These are phyloP conservation scores for Drosophila lutescens DNA, from an alignment of 2,888 invertebrate species.

Conservation along the genomic window DNA sequence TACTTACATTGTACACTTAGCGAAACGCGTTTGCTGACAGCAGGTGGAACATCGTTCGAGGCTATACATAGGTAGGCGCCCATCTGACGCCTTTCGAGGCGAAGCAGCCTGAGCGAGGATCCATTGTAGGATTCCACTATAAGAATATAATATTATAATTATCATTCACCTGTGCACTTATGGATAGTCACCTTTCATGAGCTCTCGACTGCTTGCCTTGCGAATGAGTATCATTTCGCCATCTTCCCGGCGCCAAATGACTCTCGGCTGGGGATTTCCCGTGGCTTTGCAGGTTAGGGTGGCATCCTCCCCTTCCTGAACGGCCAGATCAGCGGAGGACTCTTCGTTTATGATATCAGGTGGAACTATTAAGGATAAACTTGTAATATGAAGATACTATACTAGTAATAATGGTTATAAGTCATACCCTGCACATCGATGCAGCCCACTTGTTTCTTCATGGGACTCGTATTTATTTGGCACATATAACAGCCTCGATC, in stretches of 20 bases:
- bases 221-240: slow-evolving; percentile 87
- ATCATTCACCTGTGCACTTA: neutral
- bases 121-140: slow-evolving; percentile 91
- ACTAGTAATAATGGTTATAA: rapidly evolving
- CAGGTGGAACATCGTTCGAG: slow-evolving; percentile 95
- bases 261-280: slow-evolving; percentile 91
- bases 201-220: slow-evolving; percentile 84
- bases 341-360: slow-evolving; percentile 91
- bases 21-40: slow-evolving; percentile 94
- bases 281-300: slow-evolving; percentile 91
- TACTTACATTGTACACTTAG: slow-evolving; percentile 95
- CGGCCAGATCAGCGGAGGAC: slow-evolving; percentile 90
- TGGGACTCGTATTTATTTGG: slow-evolving; percentile 94
- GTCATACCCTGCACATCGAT: slow-evolving; percentile 92
- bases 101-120: slow-evolving; percentile 89
- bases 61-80: slow-evolving; percentile 96
- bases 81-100: slow-evolving; percentile 94
- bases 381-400: too few species aligned
- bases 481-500: slow-evolving; percentile 96
- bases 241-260: slow-evolving; percentile 92
- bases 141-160: neutral
- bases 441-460: slow-evolving; percentile 95
- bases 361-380: slow-evolving; percentile 86
- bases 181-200: slow-evolving; percentile 81
- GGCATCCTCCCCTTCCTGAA: slow-evolving; percentile 91